phyloP scores from a whole-genome alignment of 2,888 invertebrate genomes.

The Caenorhabditis sinica region DNA sequence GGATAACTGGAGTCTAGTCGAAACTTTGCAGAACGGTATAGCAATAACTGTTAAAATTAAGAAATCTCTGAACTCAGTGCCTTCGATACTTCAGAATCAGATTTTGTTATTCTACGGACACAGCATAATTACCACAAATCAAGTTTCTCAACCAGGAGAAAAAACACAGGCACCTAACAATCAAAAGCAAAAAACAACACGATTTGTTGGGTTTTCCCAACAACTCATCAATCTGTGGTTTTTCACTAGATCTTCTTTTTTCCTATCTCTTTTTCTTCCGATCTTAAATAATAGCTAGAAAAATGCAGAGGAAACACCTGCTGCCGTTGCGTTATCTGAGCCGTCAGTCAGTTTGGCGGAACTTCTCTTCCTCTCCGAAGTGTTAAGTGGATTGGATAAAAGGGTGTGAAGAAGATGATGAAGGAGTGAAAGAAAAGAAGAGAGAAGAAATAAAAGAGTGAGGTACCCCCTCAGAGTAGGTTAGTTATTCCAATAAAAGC shows the following conservation, averaged over 20 bases:
- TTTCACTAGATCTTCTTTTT: slow-evolving; percentile 15
- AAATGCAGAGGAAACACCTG: slow-evolving; percentile 45
- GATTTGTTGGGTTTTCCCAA: slow-evolving; percentile 17
- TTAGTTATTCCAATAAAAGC: slow-evolving; percentile 62
- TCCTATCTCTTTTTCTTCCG: slow-evolving; percentile 19
- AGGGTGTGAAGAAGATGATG: slow-evolving; percentile 30
- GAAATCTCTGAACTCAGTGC: too few species aligned
- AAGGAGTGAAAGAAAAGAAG: neutral
- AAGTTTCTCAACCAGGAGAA: neutral
- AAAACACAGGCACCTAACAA: neutral
- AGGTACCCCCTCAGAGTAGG: slow-evolving; percentile 28
- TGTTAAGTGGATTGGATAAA: slow-evolving; percentile 60
- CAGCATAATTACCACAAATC: too few species aligned
- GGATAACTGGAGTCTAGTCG: too few species aligned
- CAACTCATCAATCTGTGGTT: slow-evolving; percentile 45
- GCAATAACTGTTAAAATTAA: too few species aligned
- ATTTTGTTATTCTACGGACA: too few species aligned
- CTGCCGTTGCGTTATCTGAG: slow-evolving; percentile 55
- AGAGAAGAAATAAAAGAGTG: slow-evolving; percentile 1
- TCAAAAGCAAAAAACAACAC: slow-evolving; percentile 3
- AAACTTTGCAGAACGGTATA: too few species aligned
- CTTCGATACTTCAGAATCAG: too few species aligned
- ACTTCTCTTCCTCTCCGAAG: slow-evolving; percentile 39
- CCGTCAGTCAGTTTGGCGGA: slow-evolving; percentile 44
- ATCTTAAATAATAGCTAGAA: slow-evolving; percentile 23